Base-by-base conservation (phyloP, 2,888 invertebrate genomes). In the Herminia tarsipennalis region DNA sequence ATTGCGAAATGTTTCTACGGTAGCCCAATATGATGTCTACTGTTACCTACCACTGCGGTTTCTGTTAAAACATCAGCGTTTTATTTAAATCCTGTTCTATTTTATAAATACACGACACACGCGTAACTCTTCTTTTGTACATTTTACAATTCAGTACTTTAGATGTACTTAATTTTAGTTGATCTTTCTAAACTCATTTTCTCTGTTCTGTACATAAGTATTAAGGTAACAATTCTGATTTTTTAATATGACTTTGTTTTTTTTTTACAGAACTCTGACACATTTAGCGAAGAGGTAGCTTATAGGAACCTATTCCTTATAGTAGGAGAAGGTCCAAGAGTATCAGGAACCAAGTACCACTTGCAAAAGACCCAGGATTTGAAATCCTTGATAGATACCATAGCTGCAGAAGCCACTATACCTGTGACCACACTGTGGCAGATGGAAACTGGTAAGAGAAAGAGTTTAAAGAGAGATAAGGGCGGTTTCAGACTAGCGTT, bases 361-460 rank as follows among this genome's bases (percentile, higher is more conserved):
- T 65, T 81, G 2, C 55, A 72, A 13, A 83, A 84, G 66, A 86
- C 88, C 0, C 34, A 35, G 0, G 87, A 85, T 10, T 48, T 89
- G 33, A 83, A 83, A 51, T 43, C 50, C 0, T 38, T 88, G 27
- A 48, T 91, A 0, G 83, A 88, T 27, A 37, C 25, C 0, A 73
- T 88, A 2, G 81, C 84, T 0, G 28, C 43, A 0, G 49, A 59
- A 0, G 76, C 82, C 1, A 67, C 32, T 1, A 45, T 72, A 22
- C 73, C 72, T 0, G 76, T 90, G 0, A 50, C 18, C 8, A 84
- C 83, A 0, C 85, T 86, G 20, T 89, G 88, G 89, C 90, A 90
- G 57, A 50, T 78, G 0, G 75, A 63, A 6, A 65, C 79, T 1
- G 87, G 90, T 89, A 38, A 66, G 66, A n/a, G 3, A 14, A 8